A percentile compares a stretch with the other conserved stretches of the same genome.
Conservation (phyloP, 2,888 invertebrate species). For the Calameuta idolon region DNA sequence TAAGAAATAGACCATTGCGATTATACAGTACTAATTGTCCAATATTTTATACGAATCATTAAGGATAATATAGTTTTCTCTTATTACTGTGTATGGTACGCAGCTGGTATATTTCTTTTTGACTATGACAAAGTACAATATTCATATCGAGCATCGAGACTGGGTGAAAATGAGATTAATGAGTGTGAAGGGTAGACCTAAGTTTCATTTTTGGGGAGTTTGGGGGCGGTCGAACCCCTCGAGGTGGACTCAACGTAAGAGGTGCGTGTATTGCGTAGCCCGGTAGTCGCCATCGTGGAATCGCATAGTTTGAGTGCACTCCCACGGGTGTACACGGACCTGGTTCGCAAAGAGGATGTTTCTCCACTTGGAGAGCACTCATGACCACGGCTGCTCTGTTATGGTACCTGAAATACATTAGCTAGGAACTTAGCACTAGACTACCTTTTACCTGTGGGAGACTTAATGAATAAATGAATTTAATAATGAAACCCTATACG, state of each 20-base stretch:
- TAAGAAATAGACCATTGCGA: too few species aligned
- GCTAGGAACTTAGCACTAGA: slow-evolving; percentile 51
- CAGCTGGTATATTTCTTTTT: slow-evolving; percentile 40
- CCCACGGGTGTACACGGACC: slow-evolving; percentile 74
- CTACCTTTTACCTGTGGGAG: not conserved
- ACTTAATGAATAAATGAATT: not conserved
- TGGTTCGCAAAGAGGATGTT: slow-evolving; percentile 90
- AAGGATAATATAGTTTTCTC: too few species aligned
- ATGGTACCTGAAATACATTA: slow-evolving; percentile 79
- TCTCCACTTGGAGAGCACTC: slow-evolving; percentile 93
- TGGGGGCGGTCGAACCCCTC: slow-evolving; percentile 71
- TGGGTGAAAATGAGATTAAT: slow-evolving; percentile 45
- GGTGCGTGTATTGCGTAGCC: slow-evolving; percentile 75
- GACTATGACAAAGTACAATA: slow-evolving; percentile 47
- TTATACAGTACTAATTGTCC: too few species aligned
- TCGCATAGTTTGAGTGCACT: slow-evolving; percentile 61
- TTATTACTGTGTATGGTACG: not conserved
- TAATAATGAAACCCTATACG: not conserved
- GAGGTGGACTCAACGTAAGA: slow-evolving; percentile 74
- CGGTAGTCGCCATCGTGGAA: slow-evolving; percentile 69
- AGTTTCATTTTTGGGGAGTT: slow-evolving; percentile 93
- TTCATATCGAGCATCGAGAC: slow-evolving; percentile 62
- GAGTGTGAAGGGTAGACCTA: slow-evolving; percentile 73
- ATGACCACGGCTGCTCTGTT: slow-evolving; percentile 93
- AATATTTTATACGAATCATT: too few species aligned